Base-by-base conservation (phyloP, 2,797 vertebrate species). In the Morelia viridis region DNA sequence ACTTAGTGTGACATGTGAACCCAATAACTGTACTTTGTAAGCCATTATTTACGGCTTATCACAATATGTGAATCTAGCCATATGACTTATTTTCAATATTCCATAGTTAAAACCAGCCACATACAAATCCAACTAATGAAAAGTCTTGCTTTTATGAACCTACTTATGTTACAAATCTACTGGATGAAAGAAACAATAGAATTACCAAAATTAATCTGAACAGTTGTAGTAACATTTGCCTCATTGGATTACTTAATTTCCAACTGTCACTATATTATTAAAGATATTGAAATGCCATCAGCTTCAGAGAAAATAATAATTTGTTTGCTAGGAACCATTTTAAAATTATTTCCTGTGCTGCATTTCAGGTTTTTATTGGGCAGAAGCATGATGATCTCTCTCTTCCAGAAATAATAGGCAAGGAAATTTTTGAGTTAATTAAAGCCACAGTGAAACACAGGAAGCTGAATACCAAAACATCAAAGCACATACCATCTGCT, bases 311-410 rank as follows among this genome's bases (percentile, higher is more conserved):
- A 85, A 88, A 2, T 60, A 11, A 76, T 76, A 53, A 83, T 90
- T 92, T 19, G 92, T 3, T 93, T 89, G 19, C 12, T 4, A 91
- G 9, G 35, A 80, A 46, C 13, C 1, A 91, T 2, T 60, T 61
- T 0, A 28, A 3, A 85, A 41, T 0, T 28, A 5, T 85, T 31
- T 71, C 26, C 62, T 92, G 80, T 90, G 17, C 89, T 92, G 11
- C 85, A 56, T 93, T 95, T 94, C 88, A 97, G 96, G 88, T 97
- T 95, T 96, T 97, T 93, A 93, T 96, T 90, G 97, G 97, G 9
- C 90, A 97, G 94, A 98, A 97, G 91, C 94, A 95, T 84, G 96
- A 98, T 90, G 93, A 95, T 41, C 94, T 46, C 50, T 95, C 91
- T 50, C 93, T 97, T 53, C 97, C 97, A 10, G 88, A 94, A 89